Evolutionary conservation across 2,113 vertebrate genomes (phyloP), one percentile per base, ranked within the genome.

Genomic region (Brachypteracias leptosomus): DNA sequence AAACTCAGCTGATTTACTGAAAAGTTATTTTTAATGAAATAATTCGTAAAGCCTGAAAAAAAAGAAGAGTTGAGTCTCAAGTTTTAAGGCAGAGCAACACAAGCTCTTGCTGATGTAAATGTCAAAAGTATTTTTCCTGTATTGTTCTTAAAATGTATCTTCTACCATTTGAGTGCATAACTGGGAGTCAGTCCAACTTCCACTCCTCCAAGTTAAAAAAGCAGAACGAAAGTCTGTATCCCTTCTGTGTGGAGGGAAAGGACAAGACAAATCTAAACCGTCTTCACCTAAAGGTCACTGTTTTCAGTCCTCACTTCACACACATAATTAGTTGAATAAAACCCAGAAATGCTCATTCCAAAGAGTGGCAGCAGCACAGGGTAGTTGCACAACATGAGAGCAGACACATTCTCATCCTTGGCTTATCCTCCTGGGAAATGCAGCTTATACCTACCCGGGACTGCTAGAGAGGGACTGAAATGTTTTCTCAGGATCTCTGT

Each of bases 381-480:
- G 7, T 8, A 8, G 28, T 2, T 47, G 36, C 68, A 55, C 62
- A 26, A 33, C 22, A 17, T 1, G 1, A 49, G 7, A 31, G 18
- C 66, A 17, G 7, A 19, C 19, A 5, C 4, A 16, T 6, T 21
- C 65, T 28, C 13, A 1, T 29, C 44, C 15, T 24, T 40, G 78
- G 52, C 38, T 83, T 40, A 11, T 1, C 12, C 13, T 8, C 13
- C 20, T 10, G 29, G 15, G 10, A 65, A n/a, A 11, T 1, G n/a
- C 11, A 36, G 49, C 5, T 66, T 13, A 12, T 35, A 59, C 31
- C 61, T 29, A 31, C 66, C 15, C 8, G 4, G 4, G 35, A 13
- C 33, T 33, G 22, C 65, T 55, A 7, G 1, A 20, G 46, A 7
- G 20, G 12, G 3, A 19, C 0, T 26, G 0, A 6, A 7, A 3